Conservation (phyloP, 2,888 invertebrate species). For the Philaethria dido region DNA sequence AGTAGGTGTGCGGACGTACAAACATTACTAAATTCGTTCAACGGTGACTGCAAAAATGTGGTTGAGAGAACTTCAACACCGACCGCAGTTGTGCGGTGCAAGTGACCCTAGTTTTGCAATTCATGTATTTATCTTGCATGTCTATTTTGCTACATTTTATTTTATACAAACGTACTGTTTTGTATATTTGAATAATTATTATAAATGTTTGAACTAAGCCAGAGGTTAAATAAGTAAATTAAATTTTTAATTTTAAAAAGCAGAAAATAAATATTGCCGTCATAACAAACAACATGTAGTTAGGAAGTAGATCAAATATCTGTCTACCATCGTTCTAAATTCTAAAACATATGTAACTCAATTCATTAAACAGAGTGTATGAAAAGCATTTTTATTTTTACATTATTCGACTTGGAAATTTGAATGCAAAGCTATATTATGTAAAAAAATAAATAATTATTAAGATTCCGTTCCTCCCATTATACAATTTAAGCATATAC, state of each 20-base stretch:
- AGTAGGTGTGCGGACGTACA: slow-evolving; percentile 8
- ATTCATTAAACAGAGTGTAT: too few relatives aligned
- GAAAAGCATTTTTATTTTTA: too few relatives aligned
- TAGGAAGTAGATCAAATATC: too few relatives aligned
- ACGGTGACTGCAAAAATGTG: slow-evolving; percentile 25
- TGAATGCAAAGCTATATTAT: too few relatives aligned
- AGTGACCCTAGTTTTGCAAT: slow-evolving; percentile 20
- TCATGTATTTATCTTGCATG: slow-evolving; percentile 13
- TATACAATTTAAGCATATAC: background rate
- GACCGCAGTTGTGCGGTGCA: slow-evolving; percentile 22
- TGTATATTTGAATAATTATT: background rate
- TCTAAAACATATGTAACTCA: too few relatives aligned
- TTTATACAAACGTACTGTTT: background rate
- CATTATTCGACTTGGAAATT: too few relatives aligned
- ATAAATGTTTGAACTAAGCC: background rate
- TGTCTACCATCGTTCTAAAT: too few relatives aligned
- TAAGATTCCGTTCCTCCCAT: too few relatives aligned
- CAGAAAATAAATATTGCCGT: too few relatives aligned
- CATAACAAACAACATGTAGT: too few relatives aligned
- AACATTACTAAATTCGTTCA: slow-evolving; percentile 20
- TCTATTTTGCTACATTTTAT: slow-evolving; percentile 19
- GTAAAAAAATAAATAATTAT: too few relatives aligned
- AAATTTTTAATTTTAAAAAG: too few relatives aligned
- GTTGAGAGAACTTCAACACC: slow-evolving; percentile 21
- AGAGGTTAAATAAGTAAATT: background rate